Evolutionary conservation across 35 echinoderm and acorn worm species (phyloP).

Genomic region (Ophiothrix spiculata): DNA sequence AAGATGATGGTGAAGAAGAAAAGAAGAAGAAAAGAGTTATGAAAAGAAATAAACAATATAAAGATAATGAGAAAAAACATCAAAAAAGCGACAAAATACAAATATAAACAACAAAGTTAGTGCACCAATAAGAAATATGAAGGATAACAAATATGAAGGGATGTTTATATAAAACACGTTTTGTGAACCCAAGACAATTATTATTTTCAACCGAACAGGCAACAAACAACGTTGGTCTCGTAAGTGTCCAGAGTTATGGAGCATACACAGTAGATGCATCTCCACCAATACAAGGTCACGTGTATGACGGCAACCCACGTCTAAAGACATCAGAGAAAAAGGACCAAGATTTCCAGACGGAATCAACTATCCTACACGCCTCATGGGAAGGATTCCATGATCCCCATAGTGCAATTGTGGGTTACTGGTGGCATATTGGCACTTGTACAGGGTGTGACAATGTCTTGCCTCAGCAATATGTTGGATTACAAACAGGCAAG

Average conservation of each 20-base stretch:
- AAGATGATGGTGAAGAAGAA: too few relatives aligned
- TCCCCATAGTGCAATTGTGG: constrained; percentile 28
- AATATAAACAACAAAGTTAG: too few relatives aligned
- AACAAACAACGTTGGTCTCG: constrained; percentile 14
- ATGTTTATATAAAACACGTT: too few relatives aligned
- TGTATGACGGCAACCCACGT: constrained; percentile 8
- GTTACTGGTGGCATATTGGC: constrained; percentile 26
- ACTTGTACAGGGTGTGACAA: constrained; percentile 21
- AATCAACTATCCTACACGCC: background rate
- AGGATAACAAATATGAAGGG: too few relatives aligned
- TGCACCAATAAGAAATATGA: too few relatives aligned
- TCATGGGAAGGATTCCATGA: constrained; percentile 49
- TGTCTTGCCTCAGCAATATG: constrained; percentile 12
- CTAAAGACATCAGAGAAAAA: background rate
- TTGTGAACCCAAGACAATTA: too few relatives aligned
- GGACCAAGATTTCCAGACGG: constrained; percentile 30
- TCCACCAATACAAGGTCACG: constrained; percentile 20
- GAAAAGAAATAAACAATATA: too few relatives aligned
- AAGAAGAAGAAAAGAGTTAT: too few relatives aligned
- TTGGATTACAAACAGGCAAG: constrained; percentile 17
- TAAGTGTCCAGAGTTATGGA: background rate
- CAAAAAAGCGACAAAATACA: too few relatives aligned
- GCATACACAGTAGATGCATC: constrained; percentile 20
- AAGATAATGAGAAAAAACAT: too few relatives aligned
- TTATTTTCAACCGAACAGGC: too few relatives aligned